Base-by-base conservation (phyloP, 2,113 vertebrate species). In the Syrrhaptes paradoxus region DNA sequence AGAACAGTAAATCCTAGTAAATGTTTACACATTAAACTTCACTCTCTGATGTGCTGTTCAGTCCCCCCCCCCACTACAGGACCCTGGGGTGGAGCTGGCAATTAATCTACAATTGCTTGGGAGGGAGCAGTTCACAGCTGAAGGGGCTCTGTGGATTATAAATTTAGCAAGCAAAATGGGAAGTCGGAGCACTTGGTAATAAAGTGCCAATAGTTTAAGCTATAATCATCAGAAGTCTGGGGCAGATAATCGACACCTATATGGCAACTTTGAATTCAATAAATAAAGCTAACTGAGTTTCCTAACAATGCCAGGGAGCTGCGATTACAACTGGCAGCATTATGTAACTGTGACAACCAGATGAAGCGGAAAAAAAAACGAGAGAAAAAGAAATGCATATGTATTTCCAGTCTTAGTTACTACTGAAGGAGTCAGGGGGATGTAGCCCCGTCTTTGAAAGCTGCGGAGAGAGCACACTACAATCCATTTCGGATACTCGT, bases 101-200 rank as follows among this genome's bases (percentile, higher is more conserved):
- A 97, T 97, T 95, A 95, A 96, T 96, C 89, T 90, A 67, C 87
- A 91, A 93, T 96, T 94, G 90, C 93, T 77, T 96, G 94, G 96
- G 89, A 96, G 93, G 94, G 83, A 97, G 93, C 90, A 93, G 87
- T 68, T 95, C 95, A 73, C 94, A 95, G 78, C 74, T 94, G 89
- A 96, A 73, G 87, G 79, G 87, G 65, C 85, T 95, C 89, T 80
- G 87, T 86, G 80, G 73, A 93, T 90, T 95, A 76, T 87, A 94
- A 94, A 91, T 91, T 86, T 82, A 94, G 91, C 58, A 45, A 87
- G 80, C 68, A 86, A 71, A 92, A 73, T 83, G 86, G 66, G 89
- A 89, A 95, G 80, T 90, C 6, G 1, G 81, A 89, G 91, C 46
- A n/a, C 68, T 82, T 82, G 83, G 73, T 90, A 85, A 95, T 88